Percentiles rank a stretch among this genome's conserved stretches.
These are phyloP conservation scores for Trypoxylon attenuatum DNA, from an alignment of 2,888 invertebrate genomes.

Conservation along the genomic window DNA sequence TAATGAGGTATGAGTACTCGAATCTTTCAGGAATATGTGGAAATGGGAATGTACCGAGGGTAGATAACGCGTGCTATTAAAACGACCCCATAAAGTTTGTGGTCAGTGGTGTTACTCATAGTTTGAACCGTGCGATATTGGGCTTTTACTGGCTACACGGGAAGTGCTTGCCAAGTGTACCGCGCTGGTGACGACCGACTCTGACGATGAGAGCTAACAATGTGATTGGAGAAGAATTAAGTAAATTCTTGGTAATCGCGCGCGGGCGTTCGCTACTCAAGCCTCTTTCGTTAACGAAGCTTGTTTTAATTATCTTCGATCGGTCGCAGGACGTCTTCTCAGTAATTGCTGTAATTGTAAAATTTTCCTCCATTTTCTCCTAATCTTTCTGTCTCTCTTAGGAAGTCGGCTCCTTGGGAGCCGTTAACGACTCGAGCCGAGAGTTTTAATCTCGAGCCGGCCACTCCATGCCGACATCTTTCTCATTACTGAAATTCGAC, in stretches of 20 bases:
- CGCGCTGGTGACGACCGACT: conserved; percentile 26
- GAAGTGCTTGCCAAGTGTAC: background rate
- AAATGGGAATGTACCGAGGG: too few relatives aligned
- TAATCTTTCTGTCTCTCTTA: background rate
- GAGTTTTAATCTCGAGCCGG: background rate
- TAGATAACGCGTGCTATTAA: too few relatives aligned
- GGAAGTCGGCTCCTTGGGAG: background rate
- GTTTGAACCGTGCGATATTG: too few relatives aligned
- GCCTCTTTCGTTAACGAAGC: conserved; percentile 61
- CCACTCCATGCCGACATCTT: background rate
- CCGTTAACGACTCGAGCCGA: background rate
- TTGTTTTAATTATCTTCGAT: conserved; percentile 65
- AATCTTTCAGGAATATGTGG: too few relatives aligned
- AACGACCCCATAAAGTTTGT: too few relatives aligned
- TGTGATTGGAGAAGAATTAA: conserved; percentile 38
- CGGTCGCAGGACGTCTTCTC: conserved; percentile 48
- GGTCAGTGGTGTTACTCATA: too few relatives aligned
- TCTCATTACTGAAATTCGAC: background rate
- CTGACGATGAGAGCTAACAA: conserved; percentile 22
- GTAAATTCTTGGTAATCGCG: conserved; percentile 33
- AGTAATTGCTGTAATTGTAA: conserved; percentile 63
- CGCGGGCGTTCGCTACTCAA: conserved; percentile 10
- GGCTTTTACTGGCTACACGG: background rate
- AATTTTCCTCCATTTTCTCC: conserved; percentile 25
- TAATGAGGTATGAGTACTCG: too few relatives aligned